Base-by-base conservation (phyloP, 2,888 invertebrate species). In the Cephalotes varians region DNA sequence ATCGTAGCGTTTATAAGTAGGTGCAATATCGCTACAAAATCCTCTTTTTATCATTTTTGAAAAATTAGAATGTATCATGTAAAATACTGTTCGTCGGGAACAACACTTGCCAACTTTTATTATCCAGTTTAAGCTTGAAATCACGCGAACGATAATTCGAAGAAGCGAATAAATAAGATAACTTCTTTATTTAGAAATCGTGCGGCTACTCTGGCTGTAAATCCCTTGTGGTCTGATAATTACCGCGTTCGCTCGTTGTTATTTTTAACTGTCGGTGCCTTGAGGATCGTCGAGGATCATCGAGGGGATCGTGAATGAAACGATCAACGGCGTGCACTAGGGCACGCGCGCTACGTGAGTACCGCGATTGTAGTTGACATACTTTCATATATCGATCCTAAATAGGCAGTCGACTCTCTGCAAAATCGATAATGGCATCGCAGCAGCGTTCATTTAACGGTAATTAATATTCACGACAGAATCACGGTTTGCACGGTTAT, bases 301-400 rank as follows among this genome's bases (percentile, higher is more conserved):
- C 65, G 76, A 64, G 76, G 51, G 51, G 76, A 51, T 65, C 54
- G 76, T 76, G 76, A 76, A 76, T 76, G 76, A 76, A 65, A n/a
- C 65, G 76, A 37, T 40, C 40, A 54, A 54, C 10, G 28, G n/a
- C 37, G 51, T 15, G 47, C 40, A 44, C 18, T 28, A 40, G 40
- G 40, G 54, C 65, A 76, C 65, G 51, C 37, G 65, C 64, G 40
- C n/a, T 7, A 40, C n/a, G 15, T 40, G 54, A 54, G 54, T 65
- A 49, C 15, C 40, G 40, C n/a, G 76, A 76, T 64, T 76, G 51
- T 21, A 65, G 76, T 15, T 76, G 65, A 76, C 76, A 76, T 21
- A 76, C 76, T 65, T 76, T 65, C 76, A 34, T 40, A 37, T 76
- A 76, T 76, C 37, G 76, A 76, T 76, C 28, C 12, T 40, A 65